Evolutionary conservation across 2,888 invertebrate species (phyloP).

Genomic region (Pterobdella sp.): DNA sequence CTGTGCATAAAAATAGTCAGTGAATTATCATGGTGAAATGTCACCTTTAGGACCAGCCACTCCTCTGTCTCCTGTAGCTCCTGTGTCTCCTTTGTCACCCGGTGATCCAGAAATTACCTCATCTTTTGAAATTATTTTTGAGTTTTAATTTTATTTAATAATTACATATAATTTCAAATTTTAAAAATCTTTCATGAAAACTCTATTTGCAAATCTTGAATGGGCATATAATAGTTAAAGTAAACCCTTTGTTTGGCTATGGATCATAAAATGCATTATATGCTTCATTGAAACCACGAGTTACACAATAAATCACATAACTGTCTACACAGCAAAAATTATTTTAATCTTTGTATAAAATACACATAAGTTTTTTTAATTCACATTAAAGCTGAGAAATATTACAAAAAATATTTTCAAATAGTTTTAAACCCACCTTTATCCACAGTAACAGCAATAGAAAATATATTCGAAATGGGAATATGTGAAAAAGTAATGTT

Average conservation of each 20-base stretch:
- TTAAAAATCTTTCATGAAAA: not conserved
- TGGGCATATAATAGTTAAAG: too few species aligned
- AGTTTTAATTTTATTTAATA: not conserved
- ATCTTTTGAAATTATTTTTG: not conserved
- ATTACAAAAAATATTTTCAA: too few species aligned
- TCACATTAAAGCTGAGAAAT: too few species aligned
- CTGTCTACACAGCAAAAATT: not conserved
- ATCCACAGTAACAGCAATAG: conserved; percentile 32
- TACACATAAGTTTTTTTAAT: not conserved
- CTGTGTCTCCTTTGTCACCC: conserved; percentile 18
- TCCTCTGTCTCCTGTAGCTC: conserved; percentile 21
- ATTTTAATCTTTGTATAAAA: too few species aligned
- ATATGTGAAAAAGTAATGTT: conserved; percentile 26
- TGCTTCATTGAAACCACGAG: not conserved
- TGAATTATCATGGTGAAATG: not conserved
- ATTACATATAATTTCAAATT: not conserved
- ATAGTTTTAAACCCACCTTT: conserved; percentile 26
- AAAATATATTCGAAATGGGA: conserved; percentile 32
- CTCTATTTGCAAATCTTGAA: too few species aligned
- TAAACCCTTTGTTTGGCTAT: too few species aligned
- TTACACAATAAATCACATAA: not conserved
- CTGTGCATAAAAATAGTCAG: not conserved
- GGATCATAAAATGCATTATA: too few species aligned
- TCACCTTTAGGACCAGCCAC: not conserved
- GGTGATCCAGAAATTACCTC: not conserved